Base-by-base conservation (phyloP, 2,797 vertebrate genomes). In the Parauchenoglanis ngamensis region DNA sequence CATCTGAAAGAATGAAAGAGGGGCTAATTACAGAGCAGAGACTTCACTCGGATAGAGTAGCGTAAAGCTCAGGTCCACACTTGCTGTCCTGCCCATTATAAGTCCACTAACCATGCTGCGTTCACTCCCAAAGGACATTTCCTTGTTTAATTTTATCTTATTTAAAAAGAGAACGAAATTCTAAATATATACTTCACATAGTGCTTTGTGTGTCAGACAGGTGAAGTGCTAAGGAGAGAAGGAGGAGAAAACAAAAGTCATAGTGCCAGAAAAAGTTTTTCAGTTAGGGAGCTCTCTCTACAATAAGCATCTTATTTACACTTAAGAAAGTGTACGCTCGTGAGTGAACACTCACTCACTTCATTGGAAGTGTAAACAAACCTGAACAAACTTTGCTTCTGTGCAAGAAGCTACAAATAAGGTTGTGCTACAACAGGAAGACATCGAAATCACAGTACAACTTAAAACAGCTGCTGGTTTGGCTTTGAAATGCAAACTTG, bases 11-110 rank as follows among this genome's bases (percentile, higher is more conserved):
- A 95, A 95, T 96, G 94, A 93, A 90, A 89, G 61, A 85, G 88
- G 84, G 88, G 17, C 88, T 95, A 94, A 96, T 95, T 94, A 95
- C 94, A 95, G 93, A 93, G 92, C 88, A 78, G 75, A 77, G 44
- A 13, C 28, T 8, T 85, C 82, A 79, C 7, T 88, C 52, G 7
- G 83, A 78, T 70, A 73, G 63, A 86, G 84, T 61, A 86, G 89
- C 85, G 85, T 89, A 52, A 85, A 80, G 84, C 75, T 93, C 93
- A 93, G 91, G 94, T 89, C 92, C 88, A 89, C 79, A 90, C 93
- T 89, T 91, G 93, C 70, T 87, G 72, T 5, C 61, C 83, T 84
- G 59, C 83, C 67, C 78, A 73, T 87, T 44, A 72, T 12, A 8
- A 28, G 46, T 83, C 40, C 44, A 35, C 52, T 35, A 56, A 25